Evolutionary conservation across 2,888 invertebrate genomes (phyloP).

Genomic region (Gnatocerus cornutus): DNA sequence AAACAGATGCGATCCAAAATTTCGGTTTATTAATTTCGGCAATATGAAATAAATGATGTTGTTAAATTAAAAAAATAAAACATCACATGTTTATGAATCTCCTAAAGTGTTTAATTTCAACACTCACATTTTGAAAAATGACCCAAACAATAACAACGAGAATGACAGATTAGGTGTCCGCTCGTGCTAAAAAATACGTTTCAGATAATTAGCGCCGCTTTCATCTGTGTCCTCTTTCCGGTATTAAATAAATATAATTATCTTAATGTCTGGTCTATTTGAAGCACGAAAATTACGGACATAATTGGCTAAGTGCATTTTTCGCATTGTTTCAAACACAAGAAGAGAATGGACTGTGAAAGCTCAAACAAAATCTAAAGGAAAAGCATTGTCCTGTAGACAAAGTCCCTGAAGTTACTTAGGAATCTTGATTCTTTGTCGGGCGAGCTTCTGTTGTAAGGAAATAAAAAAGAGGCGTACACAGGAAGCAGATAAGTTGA

Average conservation of each 20-base stretch:
- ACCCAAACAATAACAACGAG: background rate
- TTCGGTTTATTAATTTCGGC: background rate
- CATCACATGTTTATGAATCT: background rate
- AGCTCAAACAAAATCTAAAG: slow-evolving; percentile 45
- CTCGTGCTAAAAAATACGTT: background rate
- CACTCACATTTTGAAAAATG: background rate
- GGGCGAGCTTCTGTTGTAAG: slow-evolving; percentile 28
- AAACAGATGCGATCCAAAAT: background rate
- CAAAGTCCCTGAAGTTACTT: slow-evolving; percentile 48
- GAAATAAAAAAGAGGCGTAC: slow-evolving; percentile 41
- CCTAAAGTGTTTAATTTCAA: background rate
- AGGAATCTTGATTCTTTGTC: slow-evolving; percentile 49
- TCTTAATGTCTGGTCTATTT: slow-evolving; percentile 13
- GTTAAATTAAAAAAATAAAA: background rate
- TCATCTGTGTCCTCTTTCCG: background rate
- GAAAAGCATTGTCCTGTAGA: slow-evolving; percentile 49
- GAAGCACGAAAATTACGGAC: slow-evolving; percentile 5
- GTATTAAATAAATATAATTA: slow-evolving; percentile 16
- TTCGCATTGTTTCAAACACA: slow-evolving; percentile 35
- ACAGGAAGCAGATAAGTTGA: slow-evolving; percentile 41
- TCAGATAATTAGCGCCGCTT: background rate
- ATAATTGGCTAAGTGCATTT: slow-evolving; percentile 42
- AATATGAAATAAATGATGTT: background rate
- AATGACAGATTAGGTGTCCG: slow-evolving; percentile 4
- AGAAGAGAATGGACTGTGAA: slow-evolving; percentile 37